Evolutionary conservation across 2,888 invertebrate species (phyloP).

Genomic region (Drosophila flavopinicola): DNA sequence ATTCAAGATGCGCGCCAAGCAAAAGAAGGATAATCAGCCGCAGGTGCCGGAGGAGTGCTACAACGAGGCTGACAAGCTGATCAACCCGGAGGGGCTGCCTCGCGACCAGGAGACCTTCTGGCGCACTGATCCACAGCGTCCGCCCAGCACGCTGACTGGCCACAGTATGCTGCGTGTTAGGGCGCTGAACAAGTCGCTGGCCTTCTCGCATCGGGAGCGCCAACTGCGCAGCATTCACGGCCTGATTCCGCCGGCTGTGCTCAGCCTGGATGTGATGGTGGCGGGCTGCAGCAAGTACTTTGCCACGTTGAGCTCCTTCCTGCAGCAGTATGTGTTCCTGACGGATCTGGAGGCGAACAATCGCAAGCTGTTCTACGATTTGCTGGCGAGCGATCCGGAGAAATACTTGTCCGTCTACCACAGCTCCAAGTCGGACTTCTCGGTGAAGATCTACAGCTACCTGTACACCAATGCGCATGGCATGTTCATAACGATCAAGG

Average conservation of each 20-base stretch:
- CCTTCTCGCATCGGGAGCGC: constrained; percentile 50
- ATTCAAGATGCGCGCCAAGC: constrained; percentile 5
- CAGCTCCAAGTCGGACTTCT: neutral
- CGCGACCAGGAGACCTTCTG: constrained; percentile 43
- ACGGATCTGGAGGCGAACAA: constrained; percentile 20
- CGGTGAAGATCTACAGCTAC: constrained; percentile 16
- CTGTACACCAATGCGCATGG: neutral
- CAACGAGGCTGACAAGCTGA: neutral
- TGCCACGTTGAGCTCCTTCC: rapidly evolving
- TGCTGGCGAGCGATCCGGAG: constrained; percentile 34
- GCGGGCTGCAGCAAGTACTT: constrained; percentile 1
- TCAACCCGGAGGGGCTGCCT: constrained; percentile 22
- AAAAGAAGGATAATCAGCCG: neutral
- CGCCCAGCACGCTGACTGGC: constrained; percentile 9
- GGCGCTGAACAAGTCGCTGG: constrained; percentile 31
- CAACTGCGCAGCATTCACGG: constrained; percentile 49
- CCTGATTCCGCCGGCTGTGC: constrained; percentile 35
- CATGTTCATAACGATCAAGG: constrained; percentile 51
- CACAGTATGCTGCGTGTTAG: neutral
- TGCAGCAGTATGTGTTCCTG: constrained; percentile 25
- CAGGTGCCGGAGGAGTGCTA: constrained; percentile 27
- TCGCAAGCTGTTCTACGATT: constrained; percentile 35
- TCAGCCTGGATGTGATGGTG: constrained; percentile 41
- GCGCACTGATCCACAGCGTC: neutral
- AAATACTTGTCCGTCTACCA: constrained; percentile 32